These are phyloP conservation scores for Drosophila bocqueti DNA, from an alignment of 1,140 invertebrate genomes.

Conservation along the genomic window DNA sequence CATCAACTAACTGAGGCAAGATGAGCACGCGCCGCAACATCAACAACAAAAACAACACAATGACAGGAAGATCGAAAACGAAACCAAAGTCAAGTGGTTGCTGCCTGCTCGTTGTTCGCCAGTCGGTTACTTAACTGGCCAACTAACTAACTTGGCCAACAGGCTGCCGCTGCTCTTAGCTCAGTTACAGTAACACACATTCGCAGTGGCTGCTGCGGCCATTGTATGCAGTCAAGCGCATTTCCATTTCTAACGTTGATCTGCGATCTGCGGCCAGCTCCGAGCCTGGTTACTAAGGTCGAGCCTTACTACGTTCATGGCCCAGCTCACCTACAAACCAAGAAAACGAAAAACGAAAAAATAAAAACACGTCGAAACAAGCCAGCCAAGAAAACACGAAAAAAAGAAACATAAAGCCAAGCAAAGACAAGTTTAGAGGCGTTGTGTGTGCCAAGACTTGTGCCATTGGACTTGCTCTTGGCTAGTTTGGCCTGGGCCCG, in stretches of 20 bases:
- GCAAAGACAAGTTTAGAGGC: constrained; percentile 76
- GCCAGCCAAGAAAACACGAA: constrained; percentile 2
- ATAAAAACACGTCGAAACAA: constrained; percentile 2
- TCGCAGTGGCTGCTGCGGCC: constrained; percentile 49
- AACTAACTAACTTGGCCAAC: constrained; percentile 61
- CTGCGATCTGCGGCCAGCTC: constrained; percentile 66
- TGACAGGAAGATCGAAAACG: constrained; percentile 83
- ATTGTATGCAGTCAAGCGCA: constrained; percentile 84
- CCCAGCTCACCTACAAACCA: constrained; percentile 82
- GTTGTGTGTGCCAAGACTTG: constrained; percentile 39
- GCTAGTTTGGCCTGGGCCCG: constrained; percentile 44
- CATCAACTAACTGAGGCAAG: constrained; percentile 63
- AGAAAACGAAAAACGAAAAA: constrained; percentile 27
- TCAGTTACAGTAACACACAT: constrained; percentile 82
- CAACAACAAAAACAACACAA: constrained; percentile 56
- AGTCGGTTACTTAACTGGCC: constrained; percentile 48
- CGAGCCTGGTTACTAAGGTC: constrained; percentile 60
- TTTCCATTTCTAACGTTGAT: constrained; percentile 84
- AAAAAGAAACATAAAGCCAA: constrained; percentile 18
- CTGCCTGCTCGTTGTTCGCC: constrained; percentile 4
- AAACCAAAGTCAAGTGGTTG: constrained; percentile 66
- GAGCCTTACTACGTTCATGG: constrained; percentile 74
- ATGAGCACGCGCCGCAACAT: constrained; percentile 63
- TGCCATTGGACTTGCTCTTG: constrained; percentile 84
- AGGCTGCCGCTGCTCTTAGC: constrained; percentile 45